Evolutionary conservation across 2,113 vertebrate genomes (phyloP).

Genomic region (Bothrops jararaca): DNA sequence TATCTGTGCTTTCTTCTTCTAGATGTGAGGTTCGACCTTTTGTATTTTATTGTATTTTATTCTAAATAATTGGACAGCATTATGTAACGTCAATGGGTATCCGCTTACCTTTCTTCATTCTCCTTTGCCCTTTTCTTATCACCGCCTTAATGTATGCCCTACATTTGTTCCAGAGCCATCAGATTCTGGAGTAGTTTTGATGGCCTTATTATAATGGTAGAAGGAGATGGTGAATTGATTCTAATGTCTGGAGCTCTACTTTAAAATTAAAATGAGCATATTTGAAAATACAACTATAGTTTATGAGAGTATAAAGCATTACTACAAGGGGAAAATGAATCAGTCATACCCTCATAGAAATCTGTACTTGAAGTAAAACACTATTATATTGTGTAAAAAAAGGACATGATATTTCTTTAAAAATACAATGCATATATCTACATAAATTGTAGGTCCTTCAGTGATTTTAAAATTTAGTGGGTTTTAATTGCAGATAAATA

Average conservation of each 20-base stretch:
- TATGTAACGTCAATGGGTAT: not conserved
- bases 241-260: not conserved
- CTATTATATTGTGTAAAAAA: not conserved
- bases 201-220: not conserved
- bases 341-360: not conserved
- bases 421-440: not conserved
- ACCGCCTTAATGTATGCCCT: not conserved
- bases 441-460: constrained; percentile 24
- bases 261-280: not conserved
- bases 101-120: not conserved
- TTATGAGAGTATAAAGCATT: not conserved
- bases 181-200: not conserved
- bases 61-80: not conserved
- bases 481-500: constrained; percentile 41
- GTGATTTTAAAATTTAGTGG: not conserved
- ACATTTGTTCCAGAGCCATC: not conserved
- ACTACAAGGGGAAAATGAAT: not conserved
- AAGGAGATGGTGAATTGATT: not conserved
- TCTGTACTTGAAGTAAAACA: not conserved
- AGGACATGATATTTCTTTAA: not conserved
- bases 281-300: not conserved
- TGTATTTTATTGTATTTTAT: not conserved
- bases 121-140: not conserved
- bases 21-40: not conserved
- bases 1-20: not conserved